These are phyloP conservation scores for Uria lomvia DNA, from an alignment of 2,113 vertebrate genomes.

Conservation along the genomic window DNA sequence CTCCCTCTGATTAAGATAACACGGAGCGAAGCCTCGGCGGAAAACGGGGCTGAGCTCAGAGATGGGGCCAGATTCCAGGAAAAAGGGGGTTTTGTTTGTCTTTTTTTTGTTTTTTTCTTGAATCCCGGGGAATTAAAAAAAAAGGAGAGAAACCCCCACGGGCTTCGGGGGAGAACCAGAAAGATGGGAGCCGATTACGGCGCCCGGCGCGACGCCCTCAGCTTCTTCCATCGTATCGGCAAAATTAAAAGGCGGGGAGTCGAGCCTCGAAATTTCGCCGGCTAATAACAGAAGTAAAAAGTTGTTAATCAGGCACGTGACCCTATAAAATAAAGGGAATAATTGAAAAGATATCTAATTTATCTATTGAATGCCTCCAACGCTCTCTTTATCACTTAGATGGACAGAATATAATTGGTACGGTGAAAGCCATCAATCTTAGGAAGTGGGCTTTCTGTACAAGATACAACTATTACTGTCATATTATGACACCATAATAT, in stretches of 20 bases:
- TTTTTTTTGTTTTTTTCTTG: background rate
- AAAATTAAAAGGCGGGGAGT: background rate
- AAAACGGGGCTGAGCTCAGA: background rate
- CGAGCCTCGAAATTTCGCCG: background rate
- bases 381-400: slow-evolving; percentile 78
- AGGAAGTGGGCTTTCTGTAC: slow-evolving; percentile 71
- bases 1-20: background rate
- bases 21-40: rapidly evolving
- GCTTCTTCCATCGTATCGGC: background rate
- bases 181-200: background rate
- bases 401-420: slow-evolving; percentile 81
- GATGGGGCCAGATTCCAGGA: background rate
- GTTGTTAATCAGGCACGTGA: slow-evolving; percentile 67
- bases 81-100: background rate
- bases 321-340: slow-evolving; percentile 74
- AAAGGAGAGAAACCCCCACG: background rate
- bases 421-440: slow-evolving; percentile 78
- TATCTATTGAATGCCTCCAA: slow-evolving; percentile 75
- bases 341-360: slow-evolving; percentile 78
- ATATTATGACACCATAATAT: slow-evolving; percentile 81
- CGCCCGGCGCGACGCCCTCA: background rate
- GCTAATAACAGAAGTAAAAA: slow-evolving; percentile 60
- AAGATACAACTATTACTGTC: slow-evolving; percentile 80
- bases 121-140: background rate
- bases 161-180: background rate